Evolutionary conservation across 2,797 vertebrate species (phyloP).

Genomic region (Glyptemys insculpta): DNA sequence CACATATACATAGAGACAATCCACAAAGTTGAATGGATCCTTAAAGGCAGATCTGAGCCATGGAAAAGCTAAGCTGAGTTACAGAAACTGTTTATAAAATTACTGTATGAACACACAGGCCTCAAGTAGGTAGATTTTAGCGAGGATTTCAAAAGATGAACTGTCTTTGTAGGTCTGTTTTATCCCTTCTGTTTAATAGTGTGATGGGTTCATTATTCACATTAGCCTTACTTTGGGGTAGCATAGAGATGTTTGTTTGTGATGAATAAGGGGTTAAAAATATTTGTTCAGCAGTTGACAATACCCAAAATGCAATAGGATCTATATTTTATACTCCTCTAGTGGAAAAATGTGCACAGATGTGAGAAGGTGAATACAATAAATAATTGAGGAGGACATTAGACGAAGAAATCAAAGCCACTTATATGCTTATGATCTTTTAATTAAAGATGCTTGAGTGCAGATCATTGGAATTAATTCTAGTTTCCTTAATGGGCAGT

Average conservation of each 20-base stretch:
- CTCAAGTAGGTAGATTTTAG: background rate
- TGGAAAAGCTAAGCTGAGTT: background rate
- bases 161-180: background rate
- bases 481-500: slow-evolving; percentile 43
- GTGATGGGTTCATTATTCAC: background rate
- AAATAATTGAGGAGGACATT: slow-evolving; percentile 57
- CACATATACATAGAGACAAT: background rate
- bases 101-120: background rate
- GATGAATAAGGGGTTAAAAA: slow-evolving; percentile 32
- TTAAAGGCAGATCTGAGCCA: background rate
- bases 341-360: slow-evolving; percentile 43
- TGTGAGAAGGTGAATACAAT: slow-evolving; percentile 47
- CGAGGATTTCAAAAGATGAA: background rate
- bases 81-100: background rate
- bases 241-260: background rate
- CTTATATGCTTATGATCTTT: slow-evolving; percentile 61
- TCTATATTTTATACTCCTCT: slow-evolving; percentile 46
- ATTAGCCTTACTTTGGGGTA: background rate
- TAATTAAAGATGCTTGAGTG: slow-evolving; percentile 52
- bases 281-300: slow-evolving; percentile 12
- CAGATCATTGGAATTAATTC: slow-evolving; percentile 61
- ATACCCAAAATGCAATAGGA: slow-evolving; percentile 11
- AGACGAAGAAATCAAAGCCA: slow-evolving; percentile 59
- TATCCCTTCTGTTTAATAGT: background rate
- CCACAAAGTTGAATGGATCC: background rate